These are phyloP conservation scores for Anastrepha obliqua DNA, from an alignment of 1,140 invertebrate species.

Conservation along the genomic window DNA sequence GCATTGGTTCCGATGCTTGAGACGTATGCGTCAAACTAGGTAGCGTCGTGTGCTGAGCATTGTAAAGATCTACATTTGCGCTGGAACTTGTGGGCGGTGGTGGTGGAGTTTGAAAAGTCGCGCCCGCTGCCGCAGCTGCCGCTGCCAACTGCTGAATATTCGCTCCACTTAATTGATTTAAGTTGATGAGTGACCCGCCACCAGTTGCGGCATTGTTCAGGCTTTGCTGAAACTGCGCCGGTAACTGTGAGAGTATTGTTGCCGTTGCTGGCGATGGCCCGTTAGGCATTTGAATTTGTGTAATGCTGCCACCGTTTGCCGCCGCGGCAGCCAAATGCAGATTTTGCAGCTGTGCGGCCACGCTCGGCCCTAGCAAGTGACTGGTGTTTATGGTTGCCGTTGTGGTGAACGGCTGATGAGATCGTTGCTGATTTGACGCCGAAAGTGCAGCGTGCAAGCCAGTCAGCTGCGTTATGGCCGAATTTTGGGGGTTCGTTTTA, in stretches of 20 bases:
- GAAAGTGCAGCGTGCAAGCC: slow-evolving; percentile 69
- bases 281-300: slow-evolving; percentile 74
- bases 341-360: slow-evolving; percentile 71
- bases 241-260: slow-evolving; percentile 69
- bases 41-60: slow-evolving; percentile 29
- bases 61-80: not conserved
- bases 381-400: slow-evolving; percentile 72
- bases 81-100: slow-evolving; percentile 56
- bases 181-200: slow-evolving; percentile 62
- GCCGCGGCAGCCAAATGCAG: slow-evolving; percentile 69
- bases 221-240: slow-evolving; percentile 71
- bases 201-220: slow-evolving; percentile 64
- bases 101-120: slow-evolving; percentile 68
- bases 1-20: slow-evolving; percentile 67
- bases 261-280: slow-evolving; percentile 58
- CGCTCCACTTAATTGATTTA: slow-evolving; percentile 70
- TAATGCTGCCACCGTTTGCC: slow-evolving; percentile 64
- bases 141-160: slow-evolving; percentile 71
- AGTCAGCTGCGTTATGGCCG: slow-evolving; percentile 65
- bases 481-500: slow-evolving; percentile 64
- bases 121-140: slow-evolving; percentile 60
- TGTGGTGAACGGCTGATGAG: slow-evolving; percentile 71
- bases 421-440: slow-evolving; percentile 69
- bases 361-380: slow-evolving; percentile 69
- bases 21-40: slow-evolving; percentile 63